Evolutionary conservation across 2,113 vertebrate genomes (phyloP), one percentile per base, ranked within the genome.

Genomic region (Morone saxatilis): DNA sequence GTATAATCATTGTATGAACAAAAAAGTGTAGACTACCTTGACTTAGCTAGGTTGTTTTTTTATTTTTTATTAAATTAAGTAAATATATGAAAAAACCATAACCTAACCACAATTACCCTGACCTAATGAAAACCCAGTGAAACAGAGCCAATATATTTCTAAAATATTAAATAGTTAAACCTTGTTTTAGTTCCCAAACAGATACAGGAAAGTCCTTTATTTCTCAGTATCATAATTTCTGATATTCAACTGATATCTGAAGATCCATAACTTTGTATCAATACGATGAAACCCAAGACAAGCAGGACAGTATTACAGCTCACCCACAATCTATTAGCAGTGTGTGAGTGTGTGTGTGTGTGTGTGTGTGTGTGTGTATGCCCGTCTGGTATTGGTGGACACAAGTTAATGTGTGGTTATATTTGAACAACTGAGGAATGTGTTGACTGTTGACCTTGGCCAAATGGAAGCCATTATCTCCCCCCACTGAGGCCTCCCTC

Each of bases 391-490:
- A 67, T 86, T 85, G 76, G 89, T 71, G 69, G 72, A 84, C 81
- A 88, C 48, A 70, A 89, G 93, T 94, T 94, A 92, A 93, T 93
- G 91, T 93, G 91, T 93, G 87, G 80, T 90, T 91, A 84, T 91
- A 93, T 90, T 93, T 93, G 90, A 94, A 93, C 92, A 80, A 94
- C 93, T 88, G 89, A 91, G 93, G 93, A 94, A 94, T 94, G 92
- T 89, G 92, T 93, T 93, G 91, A 93, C 89, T 94, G 92, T 94
- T 94, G 93, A 93, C 93, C 93, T 92, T 93, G 93, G 91, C 90
- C 91, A 92, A 93, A 94, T 94, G 93, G 92, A 92, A 89, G 84
- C 88, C 92, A 94, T 94, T 94, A 92, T 91, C 91, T 88, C 48
- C 61, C 76, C 50, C 16, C 36, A 3, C 71, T 38, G 63, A 76